Conservation (phyloP, 2,888 invertebrate genomes). For the Cyrtodaria siliqua region DNA sequence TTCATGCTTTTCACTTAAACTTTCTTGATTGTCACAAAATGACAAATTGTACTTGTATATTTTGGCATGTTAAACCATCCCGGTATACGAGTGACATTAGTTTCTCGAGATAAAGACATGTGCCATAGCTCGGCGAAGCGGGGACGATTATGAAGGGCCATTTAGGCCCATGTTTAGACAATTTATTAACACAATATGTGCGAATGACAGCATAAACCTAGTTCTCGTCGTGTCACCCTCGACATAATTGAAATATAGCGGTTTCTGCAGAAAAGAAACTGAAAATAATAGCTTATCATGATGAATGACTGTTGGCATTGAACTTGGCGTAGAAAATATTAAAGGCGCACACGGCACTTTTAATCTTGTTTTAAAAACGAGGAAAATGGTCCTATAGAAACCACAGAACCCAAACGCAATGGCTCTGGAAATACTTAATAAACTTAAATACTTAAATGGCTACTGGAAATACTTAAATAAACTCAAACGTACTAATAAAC, state of each 20-base stretch:
- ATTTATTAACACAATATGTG: conserved; percentile 62
- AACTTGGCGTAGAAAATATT: background rate
- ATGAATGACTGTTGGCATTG: background rate
- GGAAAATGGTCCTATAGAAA: too few relatives aligned
- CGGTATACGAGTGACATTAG: conserved; percentile 29
- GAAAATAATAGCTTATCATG: conserved; percentile 15
- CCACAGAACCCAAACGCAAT: too few relatives aligned
- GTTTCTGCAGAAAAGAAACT: conserved; percentile 23
- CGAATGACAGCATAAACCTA: conserved; percentile 46
- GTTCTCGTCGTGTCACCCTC: conserved; percentile 43
- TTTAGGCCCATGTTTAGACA: conserved; percentile 38
- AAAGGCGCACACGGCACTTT: too few relatives aligned
- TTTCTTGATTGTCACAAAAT: conserved; percentile 41
- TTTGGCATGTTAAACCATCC: conserved; percentile 38
- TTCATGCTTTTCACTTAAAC: conserved; percentile 34
- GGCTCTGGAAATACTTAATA: too few relatives aligned
- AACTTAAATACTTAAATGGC: too few relatives aligned
- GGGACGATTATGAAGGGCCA: conserved; percentile 21
- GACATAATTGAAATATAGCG: too few relatives aligned
- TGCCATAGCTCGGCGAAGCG: conserved; percentile 50
- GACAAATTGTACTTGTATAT: conserved; percentile 21
- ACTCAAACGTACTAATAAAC: too few relatives aligned
- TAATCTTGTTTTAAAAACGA: too few relatives aligned
- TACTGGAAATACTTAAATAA: too few relatives aligned
- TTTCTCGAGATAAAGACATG: conserved; percentile 33